These are phyloP conservation scores for Telmatochromis sp. DNA, from an alignment of 2,113 vertebrate genomes.

Conservation along the genomic window DNA sequence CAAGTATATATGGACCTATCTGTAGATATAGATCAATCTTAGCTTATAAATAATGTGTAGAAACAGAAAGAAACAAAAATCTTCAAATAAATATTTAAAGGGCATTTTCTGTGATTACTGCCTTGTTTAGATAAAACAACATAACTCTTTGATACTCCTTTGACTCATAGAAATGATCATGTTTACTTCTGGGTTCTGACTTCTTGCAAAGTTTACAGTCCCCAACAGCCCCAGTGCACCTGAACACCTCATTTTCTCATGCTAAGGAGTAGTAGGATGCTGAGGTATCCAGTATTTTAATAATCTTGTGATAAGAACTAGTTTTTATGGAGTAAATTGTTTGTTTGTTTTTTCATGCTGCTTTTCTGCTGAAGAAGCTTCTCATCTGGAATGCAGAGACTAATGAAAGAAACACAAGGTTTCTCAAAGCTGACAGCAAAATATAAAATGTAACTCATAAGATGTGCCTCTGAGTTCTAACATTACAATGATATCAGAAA, in stretches of 20 bases:
- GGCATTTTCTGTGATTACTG: background rate
- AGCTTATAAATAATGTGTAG: background rate
- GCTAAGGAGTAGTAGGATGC: background rate
- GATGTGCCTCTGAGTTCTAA: background rate
- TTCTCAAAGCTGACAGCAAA: background rate
- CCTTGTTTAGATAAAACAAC: background rate
- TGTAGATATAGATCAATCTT: background rate
- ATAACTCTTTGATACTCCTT: background rate
- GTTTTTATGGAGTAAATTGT: background rate
- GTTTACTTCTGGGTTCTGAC: background rate
- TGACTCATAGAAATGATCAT: fast-evolving
- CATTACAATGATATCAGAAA: background rate
- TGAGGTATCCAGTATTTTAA: background rate
- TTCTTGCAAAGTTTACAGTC: fast-evolving
- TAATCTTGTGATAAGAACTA: background rate
- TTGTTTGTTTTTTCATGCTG: background rate
- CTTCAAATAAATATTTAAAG: background rate
- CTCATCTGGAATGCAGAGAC: background rate
- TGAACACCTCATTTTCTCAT: background rate
- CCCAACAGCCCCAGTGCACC: fast-evolving
- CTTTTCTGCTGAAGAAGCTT: background rate
- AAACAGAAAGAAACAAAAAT: background rate
- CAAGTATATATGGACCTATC: background rate
- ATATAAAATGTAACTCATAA: background rate
- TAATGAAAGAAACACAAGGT: background rate